Evolutionary conservation across 2,797 vertebrate genomes (phyloP).

Genomic region (Balearica regulorum): DNA sequence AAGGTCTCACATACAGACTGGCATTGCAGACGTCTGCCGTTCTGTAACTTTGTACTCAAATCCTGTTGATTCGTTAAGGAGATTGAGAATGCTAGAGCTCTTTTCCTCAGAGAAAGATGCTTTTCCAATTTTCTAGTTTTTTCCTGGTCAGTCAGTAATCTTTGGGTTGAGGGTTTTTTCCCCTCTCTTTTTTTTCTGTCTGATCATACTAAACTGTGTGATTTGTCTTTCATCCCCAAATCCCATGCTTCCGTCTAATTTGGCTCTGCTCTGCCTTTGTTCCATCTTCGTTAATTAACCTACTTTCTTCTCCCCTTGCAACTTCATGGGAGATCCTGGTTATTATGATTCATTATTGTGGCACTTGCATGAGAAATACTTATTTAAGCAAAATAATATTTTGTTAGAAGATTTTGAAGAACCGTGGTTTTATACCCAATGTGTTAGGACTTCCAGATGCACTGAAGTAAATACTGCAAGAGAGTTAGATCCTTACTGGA

Average conservation of each 20-base stretch:
- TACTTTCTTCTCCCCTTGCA: neutral
- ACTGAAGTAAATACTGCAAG: rapidly evolving
- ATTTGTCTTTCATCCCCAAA: neutral
- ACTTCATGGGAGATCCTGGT: neutral
- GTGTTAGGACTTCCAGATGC: neutral
- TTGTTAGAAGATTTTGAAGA: neutral
- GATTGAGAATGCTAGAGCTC: neutral
- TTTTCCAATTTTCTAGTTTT: neutral
- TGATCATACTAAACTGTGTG: too few species aligned
- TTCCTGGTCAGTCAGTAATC: neutral
- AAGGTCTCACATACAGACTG: neutral
- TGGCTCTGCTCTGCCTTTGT: neutral
- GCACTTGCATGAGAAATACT: neutral
- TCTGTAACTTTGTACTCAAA: neutral
- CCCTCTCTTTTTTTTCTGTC: rapidly evolving
- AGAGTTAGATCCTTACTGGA: neutral
- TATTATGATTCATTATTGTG: neutral
- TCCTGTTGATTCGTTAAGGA: neutral
- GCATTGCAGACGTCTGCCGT: neutral
- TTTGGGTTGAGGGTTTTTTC: rapidly evolving
- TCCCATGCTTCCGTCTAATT: neutral
- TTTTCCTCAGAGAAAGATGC: neutral
- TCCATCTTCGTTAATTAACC: neutral
- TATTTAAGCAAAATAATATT: neutral
- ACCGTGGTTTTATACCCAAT: neutral